These are phyloP conservation scores for Flexamia atlantica DNA, from an alignment of 2,888 invertebrate genomes.

Conservation along the genomic window DNA sequence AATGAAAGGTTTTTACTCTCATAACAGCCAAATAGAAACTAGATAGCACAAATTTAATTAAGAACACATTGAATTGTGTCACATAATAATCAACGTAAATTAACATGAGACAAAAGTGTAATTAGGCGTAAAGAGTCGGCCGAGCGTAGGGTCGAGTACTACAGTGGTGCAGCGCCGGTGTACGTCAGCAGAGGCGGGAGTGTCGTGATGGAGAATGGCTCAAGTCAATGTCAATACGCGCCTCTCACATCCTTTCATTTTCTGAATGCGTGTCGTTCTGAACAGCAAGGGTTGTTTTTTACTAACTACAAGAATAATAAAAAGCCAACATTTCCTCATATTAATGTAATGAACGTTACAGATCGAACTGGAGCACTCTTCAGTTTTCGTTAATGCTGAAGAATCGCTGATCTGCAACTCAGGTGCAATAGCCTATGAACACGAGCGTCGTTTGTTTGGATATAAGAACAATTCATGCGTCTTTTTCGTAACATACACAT, in stretches of 20 bases:
- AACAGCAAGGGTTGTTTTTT: conserved; percentile 20
- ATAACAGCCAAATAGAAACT: no score
- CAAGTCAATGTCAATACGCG: conserved; percentile 21
- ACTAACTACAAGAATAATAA: neutral
- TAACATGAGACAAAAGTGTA: no score
- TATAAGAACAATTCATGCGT: no score
- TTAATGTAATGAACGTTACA: conserved; percentile 19
- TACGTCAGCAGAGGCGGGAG: neutral
- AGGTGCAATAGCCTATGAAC: no score
- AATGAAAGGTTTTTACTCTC: no score
- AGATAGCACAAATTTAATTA: no score
- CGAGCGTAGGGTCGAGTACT: neutral
- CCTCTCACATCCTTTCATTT: neutral
- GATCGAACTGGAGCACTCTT: neutral
- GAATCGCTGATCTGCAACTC: no score
- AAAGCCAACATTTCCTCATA: neutral
- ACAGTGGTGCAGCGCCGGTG: neutral
- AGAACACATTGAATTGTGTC: no score
- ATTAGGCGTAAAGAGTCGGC: no score
- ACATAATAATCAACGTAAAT: no score
- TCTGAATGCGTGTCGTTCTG: neutral
- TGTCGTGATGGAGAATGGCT: neutral
- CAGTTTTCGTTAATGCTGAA: neutral
- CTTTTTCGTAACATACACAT: no score
- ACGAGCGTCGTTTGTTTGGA: no score